Conservation (phyloP, 2,888 invertebrate genomes). For the Hypena proboscidalis region DNA sequence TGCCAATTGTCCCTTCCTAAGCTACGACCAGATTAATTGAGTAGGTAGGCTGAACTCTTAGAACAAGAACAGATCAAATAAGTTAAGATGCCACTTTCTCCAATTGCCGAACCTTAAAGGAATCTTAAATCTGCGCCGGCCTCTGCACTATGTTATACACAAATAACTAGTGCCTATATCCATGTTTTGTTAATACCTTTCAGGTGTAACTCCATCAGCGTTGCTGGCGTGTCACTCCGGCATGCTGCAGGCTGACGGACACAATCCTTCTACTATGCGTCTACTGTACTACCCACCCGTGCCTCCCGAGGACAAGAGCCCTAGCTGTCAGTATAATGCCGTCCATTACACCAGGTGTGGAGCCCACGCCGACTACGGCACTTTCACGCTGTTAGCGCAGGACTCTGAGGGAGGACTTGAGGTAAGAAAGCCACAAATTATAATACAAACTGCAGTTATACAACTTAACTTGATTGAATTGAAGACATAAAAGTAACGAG, state of each 20-base stretch:
- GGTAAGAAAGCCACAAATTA: slow-evolving; percentile 56
- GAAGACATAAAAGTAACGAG: no score
- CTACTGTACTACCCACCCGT: slow-evolving; percentile 90
- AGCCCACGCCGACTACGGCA: slow-evolving; percentile 90
- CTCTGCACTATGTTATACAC: no score
- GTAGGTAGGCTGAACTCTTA: no score
- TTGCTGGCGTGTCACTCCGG: slow-evolving; percentile 88
- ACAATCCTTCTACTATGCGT: slow-evolving; percentile 88
- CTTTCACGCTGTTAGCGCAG: slow-evolving; percentile 90
- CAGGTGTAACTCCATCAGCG: slow-evolving; percentile 86
- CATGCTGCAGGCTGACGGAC: slow-evolving; percentile 87
- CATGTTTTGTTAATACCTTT: slow-evolving; percentile 12
- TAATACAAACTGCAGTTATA: no score
- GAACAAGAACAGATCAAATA: no score
- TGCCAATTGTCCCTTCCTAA: no score
- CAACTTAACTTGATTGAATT: no score
- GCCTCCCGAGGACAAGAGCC: slow-evolving; percentile 85
- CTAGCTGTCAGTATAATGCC: slow-evolving; percentile 64
- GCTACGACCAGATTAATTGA: no score
- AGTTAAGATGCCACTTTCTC: no score
- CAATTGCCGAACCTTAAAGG: no score
- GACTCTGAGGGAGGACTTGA: slow-evolving; percentile 92
- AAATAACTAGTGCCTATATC: no score
- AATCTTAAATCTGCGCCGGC: no score
- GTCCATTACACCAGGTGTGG: slow-evolving; percentile 86